These are phyloP conservation scores for Cyanoliseus patagonus DNA, from an alignment of 2,113 vertebrate genomes.

Conservation along the genomic window DNA sequence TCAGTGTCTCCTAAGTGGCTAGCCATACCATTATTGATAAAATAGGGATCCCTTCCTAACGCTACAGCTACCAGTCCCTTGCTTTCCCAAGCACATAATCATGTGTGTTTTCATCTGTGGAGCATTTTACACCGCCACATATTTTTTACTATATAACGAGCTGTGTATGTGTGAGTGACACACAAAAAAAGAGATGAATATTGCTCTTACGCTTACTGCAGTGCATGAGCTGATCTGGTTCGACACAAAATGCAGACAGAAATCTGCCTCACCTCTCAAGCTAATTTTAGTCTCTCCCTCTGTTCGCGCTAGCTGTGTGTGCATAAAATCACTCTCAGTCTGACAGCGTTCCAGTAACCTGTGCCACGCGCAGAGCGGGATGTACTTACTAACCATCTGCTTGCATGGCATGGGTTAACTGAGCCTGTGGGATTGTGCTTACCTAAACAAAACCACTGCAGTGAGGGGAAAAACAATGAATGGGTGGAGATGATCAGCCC, in stretches of 20 bases:
- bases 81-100: not conserved
- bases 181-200: not conserved
- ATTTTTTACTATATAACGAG: constrained; percentile 14
- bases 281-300: constrained; percentile 68
- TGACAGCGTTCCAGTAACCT: constrained; percentile 55
- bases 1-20: constrained; percentile 2
- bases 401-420: constrained; percentile 70
- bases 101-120: not conserved
- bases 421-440: constrained; percentile 66
- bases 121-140: not conserved
- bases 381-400: constrained; percentile 45
- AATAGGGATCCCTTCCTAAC: constrained; percentile 7
- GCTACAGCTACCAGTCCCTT: not conserved
- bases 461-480: constrained; percentile 70
- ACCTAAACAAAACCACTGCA: constrained; percentile 73
- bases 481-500: constrained; percentile 72
- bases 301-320: constrained; percentile 23
- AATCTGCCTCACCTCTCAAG: constrained; percentile 58
- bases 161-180: not conserved
- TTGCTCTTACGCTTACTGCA: constrained; percentile 28
- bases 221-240: constrained; percentile 35
- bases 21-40: constrained; percentile 45
- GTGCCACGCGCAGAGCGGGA: not conserved
- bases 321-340: constrained; percentile 43
- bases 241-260: constrained; percentile 46